Conservation (phyloP, 2,797 vertebrate genomes). For the Neostethus bicornis region DNA sequence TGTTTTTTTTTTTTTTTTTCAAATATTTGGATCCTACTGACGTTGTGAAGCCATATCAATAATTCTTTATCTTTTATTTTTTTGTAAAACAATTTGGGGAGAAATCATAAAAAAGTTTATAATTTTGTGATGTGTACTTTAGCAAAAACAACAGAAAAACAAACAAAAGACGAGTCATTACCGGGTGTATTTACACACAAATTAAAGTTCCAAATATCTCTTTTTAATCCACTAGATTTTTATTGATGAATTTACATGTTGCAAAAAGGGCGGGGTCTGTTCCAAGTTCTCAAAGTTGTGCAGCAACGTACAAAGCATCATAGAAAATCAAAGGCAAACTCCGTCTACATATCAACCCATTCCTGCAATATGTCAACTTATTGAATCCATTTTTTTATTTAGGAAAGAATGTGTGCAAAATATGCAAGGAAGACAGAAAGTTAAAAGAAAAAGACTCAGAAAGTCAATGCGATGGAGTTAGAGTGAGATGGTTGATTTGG, state of each 20-base stretch:
- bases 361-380: conserved; percentile 56
- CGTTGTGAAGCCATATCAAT: too few relatives aligned
- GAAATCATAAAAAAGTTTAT: too few relatives aligned
- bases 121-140: too few relatives aligned
- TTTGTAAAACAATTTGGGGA: too few relatives aligned
- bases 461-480: conserved; percentile 73
- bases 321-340: conserved; percentile 65
- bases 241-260: conserved; percentile 67
- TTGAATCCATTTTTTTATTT: conserved; percentile 73
- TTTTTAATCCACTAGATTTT: conserved; percentile 61
- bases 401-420: conserved; percentile 64
- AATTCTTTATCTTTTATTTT: too few relatives aligned
- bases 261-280: conserved; percentile 46
- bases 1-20: too few relatives aligned
- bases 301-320: conserved; percentile 59
- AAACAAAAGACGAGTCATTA: conserved; percentile 27
- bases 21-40: too few relatives aligned
- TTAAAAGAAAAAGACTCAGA: conserved; percentile 63
- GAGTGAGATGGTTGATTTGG: conserved; percentile 76
- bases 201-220: conserved; percentile 45
- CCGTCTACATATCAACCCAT: conserved; percentile 60
- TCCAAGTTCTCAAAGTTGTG: conserved; percentile 40
- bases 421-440: conserved; percentile 43
- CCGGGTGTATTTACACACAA: conserved; percentile 39
- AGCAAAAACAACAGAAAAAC: not conserved